These are phyloP conservation scores for Antennarius striatus DNA, from an alignment of 2,113 vertebrate species.

Conservation along the genomic window DNA sequence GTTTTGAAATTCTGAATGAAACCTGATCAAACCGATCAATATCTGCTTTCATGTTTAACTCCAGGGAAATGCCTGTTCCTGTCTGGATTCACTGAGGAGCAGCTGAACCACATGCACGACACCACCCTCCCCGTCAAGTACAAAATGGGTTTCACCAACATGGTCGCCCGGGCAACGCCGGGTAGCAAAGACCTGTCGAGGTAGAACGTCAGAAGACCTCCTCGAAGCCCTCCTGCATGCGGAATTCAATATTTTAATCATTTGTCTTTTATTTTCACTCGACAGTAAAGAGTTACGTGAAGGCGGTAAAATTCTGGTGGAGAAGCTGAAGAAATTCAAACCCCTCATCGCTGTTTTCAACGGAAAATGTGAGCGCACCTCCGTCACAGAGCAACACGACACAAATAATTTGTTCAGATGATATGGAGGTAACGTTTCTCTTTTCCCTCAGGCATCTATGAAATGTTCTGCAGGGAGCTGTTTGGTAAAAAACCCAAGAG, in stretches of 20 bases:
- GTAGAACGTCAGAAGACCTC: conserved; percentile 58
- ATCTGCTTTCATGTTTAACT: neutral
- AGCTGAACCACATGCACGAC: conserved; percentile 92
- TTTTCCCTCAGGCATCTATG: conserved; percentile 88
- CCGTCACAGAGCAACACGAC: neutral
- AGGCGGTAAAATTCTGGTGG: conserved; percentile 94
- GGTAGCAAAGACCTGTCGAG: conserved; percentile 97
- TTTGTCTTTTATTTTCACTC: conserved; percentile 21
- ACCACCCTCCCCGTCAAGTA: conserved; percentile 90
- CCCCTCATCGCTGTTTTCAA: conserved; percentile 98
- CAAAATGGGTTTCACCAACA: conserved; percentile 98
- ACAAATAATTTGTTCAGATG: rapidly evolving
- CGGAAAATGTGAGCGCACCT: conserved; percentile 92
- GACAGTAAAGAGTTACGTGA: conserved; percentile 96
- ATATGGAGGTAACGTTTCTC: neutral
- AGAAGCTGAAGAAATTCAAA: conserved; percentile 94
- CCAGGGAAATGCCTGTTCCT: conserved; percentile 99
- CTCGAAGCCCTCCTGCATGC: neutral
- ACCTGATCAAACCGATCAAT: neutral
- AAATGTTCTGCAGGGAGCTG: conserved; percentile 98
- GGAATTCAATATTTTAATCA: neutral
- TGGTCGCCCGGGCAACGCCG: conserved; percentile 96
- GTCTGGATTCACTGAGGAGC: conserved; percentile 93
- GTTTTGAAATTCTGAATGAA: neutral
- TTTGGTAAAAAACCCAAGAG: conserved; percentile 93